These are phyloP conservation scores for Lutjanus campechanus DNA, from an alignment of 2,797 vertebrate species.

Conservation along the genomic window DNA sequence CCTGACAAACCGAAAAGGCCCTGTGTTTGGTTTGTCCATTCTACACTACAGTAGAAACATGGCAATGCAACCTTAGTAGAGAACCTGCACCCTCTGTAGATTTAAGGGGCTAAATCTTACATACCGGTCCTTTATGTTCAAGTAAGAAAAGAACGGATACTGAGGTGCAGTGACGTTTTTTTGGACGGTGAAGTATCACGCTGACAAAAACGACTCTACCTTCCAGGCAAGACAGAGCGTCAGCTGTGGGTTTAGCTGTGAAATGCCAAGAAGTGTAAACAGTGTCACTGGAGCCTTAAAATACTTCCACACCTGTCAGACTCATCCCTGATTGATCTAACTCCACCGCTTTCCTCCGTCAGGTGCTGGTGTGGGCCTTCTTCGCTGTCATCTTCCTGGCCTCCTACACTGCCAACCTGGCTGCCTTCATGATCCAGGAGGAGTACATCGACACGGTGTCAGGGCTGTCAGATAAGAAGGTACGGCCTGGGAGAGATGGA, in stretches of 20 bases:
- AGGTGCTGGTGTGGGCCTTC: slow-evolving; percentile 81
- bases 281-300: slow-evolving; percentile 26
- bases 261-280: slow-evolving; percentile 27
- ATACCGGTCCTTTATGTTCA: not conserved
- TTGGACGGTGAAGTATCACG: not conserved
- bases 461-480: slow-evolving; percentile 95
- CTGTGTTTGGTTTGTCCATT: no score
- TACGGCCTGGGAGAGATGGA: slow-evolving; percentile 46
- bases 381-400: slow-evolving; percentile 87
- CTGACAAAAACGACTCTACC: slow-evolving; percentile 2
- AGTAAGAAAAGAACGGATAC: not conserved
- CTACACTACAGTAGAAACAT: no score
- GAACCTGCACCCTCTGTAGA: no score
- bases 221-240: slow-evolving; percentile 1
- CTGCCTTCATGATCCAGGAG: slow-evolving; percentile 97
- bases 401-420: slow-evolving; percentile 95
- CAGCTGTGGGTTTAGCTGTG: slow-evolving; percentile 8
- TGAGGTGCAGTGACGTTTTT: not conserved
- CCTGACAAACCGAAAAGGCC: no score
- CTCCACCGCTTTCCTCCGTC: not conserved
- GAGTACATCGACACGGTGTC: slow-evolving; percentile 96
- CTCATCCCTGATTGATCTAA: slow-evolving; percentile 8
- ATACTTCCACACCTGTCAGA: slow-evolving; percentile 41
- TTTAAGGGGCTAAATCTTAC: no score
- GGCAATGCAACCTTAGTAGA: no score